phyloP scores from a whole-genome alignment of 1,140 invertebrate species.

The Calliphora vicina region DNA sequence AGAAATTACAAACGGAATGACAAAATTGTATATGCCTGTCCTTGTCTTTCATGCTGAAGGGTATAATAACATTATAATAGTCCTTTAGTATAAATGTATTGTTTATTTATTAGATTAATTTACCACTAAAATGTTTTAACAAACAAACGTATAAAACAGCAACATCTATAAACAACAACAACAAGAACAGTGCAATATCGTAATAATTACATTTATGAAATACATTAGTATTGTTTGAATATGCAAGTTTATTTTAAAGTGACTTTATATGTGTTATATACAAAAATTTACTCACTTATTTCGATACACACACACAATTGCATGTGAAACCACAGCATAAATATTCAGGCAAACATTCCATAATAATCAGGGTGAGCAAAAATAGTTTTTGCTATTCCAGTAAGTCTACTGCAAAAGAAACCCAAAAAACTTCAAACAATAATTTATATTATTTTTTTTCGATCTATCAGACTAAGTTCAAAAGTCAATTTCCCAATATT shows the following conservation, averaged over 20 bases:
- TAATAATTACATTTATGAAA: constrained; percentile 25
- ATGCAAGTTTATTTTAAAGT: too few relatives aligned
- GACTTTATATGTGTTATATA: too few relatives aligned
- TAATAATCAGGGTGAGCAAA: neutral
- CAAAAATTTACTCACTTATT: neutral
- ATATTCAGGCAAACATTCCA: neutral
- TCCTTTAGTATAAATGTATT: constrained; percentile 9
- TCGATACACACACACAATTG: neutral
- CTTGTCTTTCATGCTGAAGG: too few relatives aligned
- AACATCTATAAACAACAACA: neutral
- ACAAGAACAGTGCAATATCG: neutral
- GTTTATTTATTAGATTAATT: constrained; percentile 34
- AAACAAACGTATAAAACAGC: constrained; percentile 3
- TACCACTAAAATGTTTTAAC: constrained; percentile 16
- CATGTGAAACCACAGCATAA: neutral
- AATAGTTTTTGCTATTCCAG: too few relatives aligned
- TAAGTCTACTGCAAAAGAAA: too few relatives aligned
- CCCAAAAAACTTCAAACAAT: too few relatives aligned
- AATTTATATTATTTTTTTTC: too few relatives aligned
- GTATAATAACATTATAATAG: neutral
- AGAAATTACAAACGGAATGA: too few relatives aligned
- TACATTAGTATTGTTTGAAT: constrained; percentile 7
- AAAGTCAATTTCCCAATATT: too few relatives aligned
- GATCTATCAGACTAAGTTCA: too few relatives aligned
- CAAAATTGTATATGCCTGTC: too few relatives aligned